Base-by-base conservation (phyloP, 2,888 invertebrate species). In the Rhingia rostrata region DNA sequence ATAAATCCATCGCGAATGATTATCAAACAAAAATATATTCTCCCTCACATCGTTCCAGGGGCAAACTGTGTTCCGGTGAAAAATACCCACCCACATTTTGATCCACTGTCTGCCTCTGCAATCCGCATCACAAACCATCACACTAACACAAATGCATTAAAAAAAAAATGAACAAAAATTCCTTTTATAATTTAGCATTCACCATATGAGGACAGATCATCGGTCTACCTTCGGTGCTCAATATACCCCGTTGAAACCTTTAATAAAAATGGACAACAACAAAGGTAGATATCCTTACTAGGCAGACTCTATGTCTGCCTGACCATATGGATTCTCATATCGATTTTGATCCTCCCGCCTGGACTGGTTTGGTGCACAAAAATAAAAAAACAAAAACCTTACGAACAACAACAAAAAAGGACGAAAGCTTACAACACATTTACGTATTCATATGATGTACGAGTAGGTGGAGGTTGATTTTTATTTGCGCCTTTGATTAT, bases 401-500 rank as follows among this genome's bases (percentile, higher is more conserved):
- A 22, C 22, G 22, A 22, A 22, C 1, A 22, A 22, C 22, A 22
- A 22, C 22, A 22, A 22, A 22, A 22, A 22, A 35, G 45, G 74
- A 43, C 77, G 22, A 69, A 47, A 49, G 69, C 73, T 79, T 78
- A 74, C 83, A 73, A 51, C 78, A 73, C 53, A 58, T 73, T 69
- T 63, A 69, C 53, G 56, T 78, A 72, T 77, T 63, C 63, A 49
- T 51, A 32, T 39, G 53, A 37, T 37, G 53, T 3, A 10, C 4
- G 30, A n/a, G 12, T 47, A 41, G 49, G 33, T 54, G 66, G 61
- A 54, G 77, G 72, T 54, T 22, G 53, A 73, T 69, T 83, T 83
- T 83, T 74, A 78, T 83, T 83, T 83, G 83, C 4, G 47, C 78
- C 69, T 73, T 78, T 83, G 78, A 78, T 78, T 78, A 78, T 83